Evolutionary conservation across 2,113 vertebrate species (phyloP), one percentile per base, ranked within the genome.

Genomic region (Hippocampus mohnikei): DNA sequence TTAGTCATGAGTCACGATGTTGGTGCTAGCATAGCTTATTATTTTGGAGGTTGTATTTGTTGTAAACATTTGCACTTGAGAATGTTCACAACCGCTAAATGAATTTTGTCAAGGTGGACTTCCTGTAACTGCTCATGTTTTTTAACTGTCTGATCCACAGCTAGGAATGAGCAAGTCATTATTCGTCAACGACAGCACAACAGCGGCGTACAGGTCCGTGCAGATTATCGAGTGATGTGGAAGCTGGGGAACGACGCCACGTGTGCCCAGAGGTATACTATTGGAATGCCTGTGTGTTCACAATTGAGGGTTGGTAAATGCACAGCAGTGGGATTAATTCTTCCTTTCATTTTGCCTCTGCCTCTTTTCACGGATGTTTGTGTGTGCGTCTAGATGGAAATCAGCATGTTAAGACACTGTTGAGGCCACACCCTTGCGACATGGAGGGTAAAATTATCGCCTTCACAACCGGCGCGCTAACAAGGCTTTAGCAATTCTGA

Each of bases 151-250:
- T 8, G 3, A 56, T 78, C 70, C 79, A 60, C 94, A 98, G 96
- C 86, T 95, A 90, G 94, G 95, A 0, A 79, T 95, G 16, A 72
- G 83, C 53, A 95, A 95, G 85, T 88, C 84, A 15, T 8, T 56
- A 15, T 93, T 92, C 74, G 44, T 92, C 53, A 93, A 92, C 46
- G 29, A 76, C 0, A 55, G 8, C 67, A 89, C 88, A 66, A 74
- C 66, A 6, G 3, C 56, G 0, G 77, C 33, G 7, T 71, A 85
- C 58, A 79, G 50, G 42, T 70, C 70, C 1, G 5, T 37, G 2
- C 81, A 84, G 55, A 56, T 76, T 1, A 65, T 81, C 3, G 77
- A 88, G 3, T 88, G 69, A 89, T 18, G 33, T 37, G 0, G 11
- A 10, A 48, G 53, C 0, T 6, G 37, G 15, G 8, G 12, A 64